Base-by-base conservation (phyloP, 2,797 vertebrate genomes). In the Lophius americanus region DNA sequence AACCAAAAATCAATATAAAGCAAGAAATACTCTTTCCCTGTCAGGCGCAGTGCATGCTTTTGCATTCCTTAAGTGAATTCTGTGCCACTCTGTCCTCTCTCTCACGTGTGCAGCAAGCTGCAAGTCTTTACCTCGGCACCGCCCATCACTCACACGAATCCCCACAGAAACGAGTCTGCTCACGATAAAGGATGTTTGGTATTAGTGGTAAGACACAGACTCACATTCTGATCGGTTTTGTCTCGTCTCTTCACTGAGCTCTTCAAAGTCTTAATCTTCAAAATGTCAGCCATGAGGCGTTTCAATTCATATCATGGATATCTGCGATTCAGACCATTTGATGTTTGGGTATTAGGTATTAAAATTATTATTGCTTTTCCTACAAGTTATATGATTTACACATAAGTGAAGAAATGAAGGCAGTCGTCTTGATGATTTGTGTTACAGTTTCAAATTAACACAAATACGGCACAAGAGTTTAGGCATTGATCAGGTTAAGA, bases 191-290 rank as follows among this genome's bases (percentile, higher is more conserved):
- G 33, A 64, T 76, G 42, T 55, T 43, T 39, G 48, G 12, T 47
- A 68, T 77, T 63, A 73, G 47, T 63, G 14, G 48, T 13, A 6
- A 12, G 41, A 64, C 71, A 81, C 59, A 51, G 38, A 77, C 81
- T 78, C 42, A 57, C 62, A 49, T 66, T 81, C 46, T 43, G 68
- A 84, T 64, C 36, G 53, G 76, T 84, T 79, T 72, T 36, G 12
- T 47, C 12, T 57, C 5, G 54, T 51, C 49, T 76, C 39, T 48
- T 61, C 4, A 14, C 11, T 4, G n/a, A 53, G 23, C 12, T 50
- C 51, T 32, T 41, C 4, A 46, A 51, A 54, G 37, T 69, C 57
- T 73, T 68, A 8, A 64, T 77, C 23, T 32, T 7, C 8, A 46
- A 62, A 54, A 41, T 50, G 55, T 64, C 49, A 50, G 37, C 37